A percentile compares a stretch with the other conserved stretches of the same genome.
Conservation (phyloP, 2,113 vertebrate genomes). For the Toxotes jaculatrix region DNA sequence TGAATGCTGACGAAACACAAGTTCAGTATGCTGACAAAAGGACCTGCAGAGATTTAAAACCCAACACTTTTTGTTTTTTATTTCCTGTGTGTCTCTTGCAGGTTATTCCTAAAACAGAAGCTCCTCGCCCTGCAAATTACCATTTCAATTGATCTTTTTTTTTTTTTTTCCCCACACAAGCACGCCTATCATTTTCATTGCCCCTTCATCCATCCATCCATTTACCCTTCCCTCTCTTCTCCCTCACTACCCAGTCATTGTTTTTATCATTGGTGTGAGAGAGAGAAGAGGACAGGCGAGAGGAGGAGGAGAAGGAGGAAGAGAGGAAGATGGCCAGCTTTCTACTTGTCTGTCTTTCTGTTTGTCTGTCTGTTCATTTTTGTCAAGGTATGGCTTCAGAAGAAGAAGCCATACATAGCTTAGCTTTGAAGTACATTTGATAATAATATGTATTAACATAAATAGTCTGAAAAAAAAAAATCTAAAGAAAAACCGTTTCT, state of each 20-base stretch:
- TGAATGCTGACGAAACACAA: conserved; percentile 62
- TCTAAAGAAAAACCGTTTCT: too few species aligned
- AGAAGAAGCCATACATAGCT: background rate
- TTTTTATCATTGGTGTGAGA: conserved; percentile 79
- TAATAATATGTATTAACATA: background rate
- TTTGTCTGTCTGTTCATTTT: conserved; percentile 46
- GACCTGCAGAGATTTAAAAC: conserved; percentile 62
- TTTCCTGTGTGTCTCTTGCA: conserved; percentile 81
- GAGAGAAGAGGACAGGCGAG: conserved; percentile 77
- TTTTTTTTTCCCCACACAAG: conserved; percentile 48
- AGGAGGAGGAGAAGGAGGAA: conserved; percentile 74
- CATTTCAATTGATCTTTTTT: conserved; percentile 51
- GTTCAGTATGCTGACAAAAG: background rate
- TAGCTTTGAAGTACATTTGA: background rate
- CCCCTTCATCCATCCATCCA: conserved; percentile 17
- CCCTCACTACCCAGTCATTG: conserved; percentile 71
- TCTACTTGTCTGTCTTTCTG: conserved; percentile 63
- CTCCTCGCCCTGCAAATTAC: conserved; percentile 63
- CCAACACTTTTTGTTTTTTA: conserved; percentile 66
- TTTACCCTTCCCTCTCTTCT: conserved; percentile 49
- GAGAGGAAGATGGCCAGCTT: conserved; percentile 78
- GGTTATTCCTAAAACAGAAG: conserved; percentile 83
- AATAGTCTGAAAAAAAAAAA: too few species aligned
- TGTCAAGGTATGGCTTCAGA: conserved; percentile 18
- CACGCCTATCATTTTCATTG: conserved; percentile 67